Percentiles rank a stretch among this genome's conserved stretches.
phyloP scores from a whole-genome alignment of 2,888 invertebrate species.

The Calliopum simillimum region DNA sequence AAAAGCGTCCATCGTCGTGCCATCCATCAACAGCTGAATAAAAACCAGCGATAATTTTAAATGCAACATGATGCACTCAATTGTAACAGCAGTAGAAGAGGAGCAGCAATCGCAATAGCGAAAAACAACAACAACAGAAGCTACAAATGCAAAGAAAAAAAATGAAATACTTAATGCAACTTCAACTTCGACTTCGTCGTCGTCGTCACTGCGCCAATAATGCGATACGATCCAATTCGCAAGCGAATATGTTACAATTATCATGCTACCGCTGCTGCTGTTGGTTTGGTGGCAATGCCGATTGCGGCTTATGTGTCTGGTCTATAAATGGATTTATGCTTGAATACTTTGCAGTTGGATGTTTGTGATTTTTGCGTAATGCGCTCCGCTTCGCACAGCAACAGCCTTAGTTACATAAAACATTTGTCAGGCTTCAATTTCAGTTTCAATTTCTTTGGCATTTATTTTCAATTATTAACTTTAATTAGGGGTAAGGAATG shows the following conservation, averaged over 20 bases:
- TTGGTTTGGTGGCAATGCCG: slow-evolving; percentile 2
- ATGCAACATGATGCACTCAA: slow-evolving; percentile 22
- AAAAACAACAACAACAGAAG: slow-evolving; percentile 6
- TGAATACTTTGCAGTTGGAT: background rate
- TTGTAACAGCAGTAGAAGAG: slow-evolving; percentile 24
- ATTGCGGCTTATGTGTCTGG: background rate
- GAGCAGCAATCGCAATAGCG: too few species aligned
- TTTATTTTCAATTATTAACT: too few species aligned
- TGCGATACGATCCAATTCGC: slow-evolving; percentile 3
- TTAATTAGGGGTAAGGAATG: too few species aligned
- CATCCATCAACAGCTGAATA: background rate
- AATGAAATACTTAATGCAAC: background rate
- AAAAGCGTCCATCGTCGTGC: background rate
- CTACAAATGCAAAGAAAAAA: slow-evolving; percentile 1
- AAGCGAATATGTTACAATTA: slow-evolving; percentile 13
- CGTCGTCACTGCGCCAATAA: background rate
- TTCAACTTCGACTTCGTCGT: background rate
- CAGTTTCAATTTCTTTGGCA: too few species aligned
- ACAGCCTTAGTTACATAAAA: background rate
- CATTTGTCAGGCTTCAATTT: slow-evolving; percentile 14
- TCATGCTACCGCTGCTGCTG: background rate
- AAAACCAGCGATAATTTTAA: background rate
- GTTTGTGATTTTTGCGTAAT: background rate
- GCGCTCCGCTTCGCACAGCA: background rate
- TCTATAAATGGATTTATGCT: background rate